phyloP scores from a whole-genome alignment of 30 jellyfish, hydroid and myxozoan genomes.

The Aurelia coerulea region DNA sequence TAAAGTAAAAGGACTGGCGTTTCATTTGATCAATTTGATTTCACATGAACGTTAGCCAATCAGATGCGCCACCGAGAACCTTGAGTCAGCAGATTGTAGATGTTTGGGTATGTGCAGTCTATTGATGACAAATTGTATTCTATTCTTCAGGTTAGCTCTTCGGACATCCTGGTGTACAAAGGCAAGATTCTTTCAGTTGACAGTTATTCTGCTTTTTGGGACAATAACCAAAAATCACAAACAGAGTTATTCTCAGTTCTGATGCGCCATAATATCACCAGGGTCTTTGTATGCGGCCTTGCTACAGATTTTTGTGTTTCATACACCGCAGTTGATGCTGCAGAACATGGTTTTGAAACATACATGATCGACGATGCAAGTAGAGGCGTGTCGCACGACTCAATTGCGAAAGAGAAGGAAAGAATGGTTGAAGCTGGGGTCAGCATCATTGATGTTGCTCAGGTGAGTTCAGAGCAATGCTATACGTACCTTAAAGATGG shows the following conservation, averaged over 20 bases:
- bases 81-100: no score
- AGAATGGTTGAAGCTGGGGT: slow-evolving; percentile 74
- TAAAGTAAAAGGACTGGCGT: no score
- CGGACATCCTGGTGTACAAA: slow-evolving; percentile 49
- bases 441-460: slow-evolving; percentile 33
- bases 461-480: slow-evolving; percentile 4
- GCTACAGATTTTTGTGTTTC: slow-evolving; percentile 94
- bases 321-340: slow-evolving; percentile 84
- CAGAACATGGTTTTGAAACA: slow-evolving; percentile 92
- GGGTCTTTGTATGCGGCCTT: slow-evolving; percentile 81
- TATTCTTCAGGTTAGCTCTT: neutral
- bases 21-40: no score
- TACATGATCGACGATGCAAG: slow-evolving; percentile 83
- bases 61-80: no score
- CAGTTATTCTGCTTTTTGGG: slow-evolving; percentile 99
- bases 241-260: slow-evolving; percentile 67
- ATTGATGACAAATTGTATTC: no score
- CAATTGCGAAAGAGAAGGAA: slow-evolving; percentile 50
- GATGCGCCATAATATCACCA: slow-evolving; percentile 68
- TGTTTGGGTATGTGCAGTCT: no score
- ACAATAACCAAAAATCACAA: slow-evolving; percentile 76
- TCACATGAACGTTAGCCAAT: no score
- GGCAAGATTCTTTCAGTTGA: slow-evolving; percentile 72
- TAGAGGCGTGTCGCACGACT: slow-evolving; percentile 76
- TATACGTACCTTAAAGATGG: neutral